Base-by-base conservation (phyloP, 2,888 invertebrate species). In the Mongoloraphidia duomilia region DNA sequence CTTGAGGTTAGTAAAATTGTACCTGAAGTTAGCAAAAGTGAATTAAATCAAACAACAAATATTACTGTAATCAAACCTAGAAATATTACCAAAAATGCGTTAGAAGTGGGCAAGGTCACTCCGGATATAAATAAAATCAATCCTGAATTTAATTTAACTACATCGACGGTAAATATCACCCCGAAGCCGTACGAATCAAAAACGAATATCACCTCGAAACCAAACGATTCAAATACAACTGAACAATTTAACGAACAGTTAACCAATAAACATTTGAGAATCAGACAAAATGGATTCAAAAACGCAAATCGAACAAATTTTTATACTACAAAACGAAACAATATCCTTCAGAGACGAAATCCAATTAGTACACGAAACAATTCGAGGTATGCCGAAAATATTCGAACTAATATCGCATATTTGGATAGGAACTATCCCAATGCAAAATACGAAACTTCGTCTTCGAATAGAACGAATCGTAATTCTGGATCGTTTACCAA, bases 331-430 rank as follows among this genome's bases (percentile, higher is more conserved):
- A 47, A 48, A 36, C 35, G 48, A 38, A 48, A 48, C n/a, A 43
- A 26, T 6, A 26, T 26, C 3, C 47, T 43, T 56, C 61, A 17
- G 58, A 59, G 49, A 52, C 58, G 17, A 62, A 60, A 56, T 62
- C 66, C 17, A 60, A 62, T 26, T 66, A 61, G 57, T 70, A 69
- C 52, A 64, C 66, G 55, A 70, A 71, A 48, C 63, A 70, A 58
- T 71, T 71, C 50, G 26, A 26, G 26, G 26, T 26, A 26, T 26
- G 26, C 26, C 26, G 26, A 26, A 26, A 26, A 26, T 26, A 26
- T 26, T 6, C 26, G 26, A 26, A 26, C 26, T 3, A 26, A 26
- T 6, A 26, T 26, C 26, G 26, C 26, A 26, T 26, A 26, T 26
- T 26, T 26, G 6, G 26, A 26, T 26, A 26, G 26, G 6, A 26